phyloP scores from a whole-genome alignment of 2,888 invertebrate species.

The Drosophila trichaetosa region DNA sequence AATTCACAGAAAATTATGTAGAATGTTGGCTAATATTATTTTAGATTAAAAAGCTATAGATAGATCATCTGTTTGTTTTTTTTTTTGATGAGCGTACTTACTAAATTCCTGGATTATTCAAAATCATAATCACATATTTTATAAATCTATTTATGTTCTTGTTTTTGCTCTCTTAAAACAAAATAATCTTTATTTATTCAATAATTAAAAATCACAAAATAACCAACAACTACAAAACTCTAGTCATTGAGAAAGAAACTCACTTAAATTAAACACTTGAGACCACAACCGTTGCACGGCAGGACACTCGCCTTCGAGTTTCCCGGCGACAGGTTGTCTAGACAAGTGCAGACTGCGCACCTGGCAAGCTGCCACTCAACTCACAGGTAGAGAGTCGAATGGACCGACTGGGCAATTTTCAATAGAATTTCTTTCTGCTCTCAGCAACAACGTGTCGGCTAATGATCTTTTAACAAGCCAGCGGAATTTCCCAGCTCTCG shows the following conservation, averaged over 20 bases:
- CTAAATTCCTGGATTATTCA: background rate
- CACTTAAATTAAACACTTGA: constrained; percentile 64
- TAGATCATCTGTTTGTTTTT: background rate
- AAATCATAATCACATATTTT: no score
- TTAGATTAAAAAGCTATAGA: background rate
- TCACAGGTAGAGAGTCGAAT: constrained; percentile 52
- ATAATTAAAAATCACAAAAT: background rate
- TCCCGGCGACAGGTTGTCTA: constrained; percentile 78
- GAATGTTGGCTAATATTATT: background rate
- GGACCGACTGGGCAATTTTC: constrained; percentile 51
- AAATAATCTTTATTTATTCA: background rate
- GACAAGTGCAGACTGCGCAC: constrained; percentile 51
- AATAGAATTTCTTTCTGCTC: constrained; percentile 58
- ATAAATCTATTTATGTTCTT: background rate
- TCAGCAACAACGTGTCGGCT: constrained; percentile 61
- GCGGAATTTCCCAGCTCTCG: constrained; percentile 69
- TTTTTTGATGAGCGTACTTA: background rate
- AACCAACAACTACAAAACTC: constrained; percentile 1
- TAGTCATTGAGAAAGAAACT: constrained; percentile 17
- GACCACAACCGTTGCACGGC: constrained; percentile 72
- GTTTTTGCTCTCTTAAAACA: background rate
- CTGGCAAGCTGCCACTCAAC: constrained; percentile 56
- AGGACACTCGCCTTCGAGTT: constrained; percentile 35
- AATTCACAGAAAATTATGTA: background rate
- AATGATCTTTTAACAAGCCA: constrained; percentile 84